A percentile compares a stretch with the other conserved stretches of the same genome.
Conservation (phyloP, 2,113 vertebrate genomes). For the Tetrax tetrax region DNA sequence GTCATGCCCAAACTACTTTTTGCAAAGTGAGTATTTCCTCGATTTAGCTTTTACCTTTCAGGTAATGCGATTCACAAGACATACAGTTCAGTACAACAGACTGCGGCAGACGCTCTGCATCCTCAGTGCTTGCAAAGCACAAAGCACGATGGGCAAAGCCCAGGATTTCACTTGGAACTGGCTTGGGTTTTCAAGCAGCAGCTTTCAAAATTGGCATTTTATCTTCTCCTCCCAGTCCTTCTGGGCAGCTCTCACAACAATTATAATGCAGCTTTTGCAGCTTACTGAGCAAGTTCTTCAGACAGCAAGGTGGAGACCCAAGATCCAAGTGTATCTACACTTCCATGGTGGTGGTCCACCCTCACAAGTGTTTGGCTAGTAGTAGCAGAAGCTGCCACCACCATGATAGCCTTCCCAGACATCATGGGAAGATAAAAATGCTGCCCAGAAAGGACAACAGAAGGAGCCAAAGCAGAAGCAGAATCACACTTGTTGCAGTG, state of each 20-base stretch:
- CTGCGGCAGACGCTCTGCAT: background rate
- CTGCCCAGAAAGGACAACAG: background rate
- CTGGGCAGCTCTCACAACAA: background rate
- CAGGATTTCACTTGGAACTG: fast-evolving
- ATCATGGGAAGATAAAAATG: background rate
- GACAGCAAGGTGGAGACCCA: background rate
- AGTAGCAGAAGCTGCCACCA: background rate
- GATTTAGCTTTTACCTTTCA: background rate
- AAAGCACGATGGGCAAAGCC: background rate
- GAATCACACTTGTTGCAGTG: fast-evolving
- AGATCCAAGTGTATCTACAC: background rate
- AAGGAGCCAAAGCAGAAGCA: background rate
- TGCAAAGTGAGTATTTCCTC: background rate
- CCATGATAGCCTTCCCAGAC: fast-evolving
- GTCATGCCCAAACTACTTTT: background rate
- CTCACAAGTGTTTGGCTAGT: fast-evolving
- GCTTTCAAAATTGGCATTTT: background rate
- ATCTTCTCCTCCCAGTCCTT: background rate
- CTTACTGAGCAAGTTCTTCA: background rate
- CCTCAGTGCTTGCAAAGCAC: background rate
- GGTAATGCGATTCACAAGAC: background rate
- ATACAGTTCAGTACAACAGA: fast-evolving
- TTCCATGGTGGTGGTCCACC: too few species aligned
- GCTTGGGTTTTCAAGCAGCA: background rate
- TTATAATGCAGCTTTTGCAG: fast-evolving